These are phyloP conservation scores for Loris lydekkerianus DNA, from an alignment of 2,797 vertebrate species.

Conservation along the genomic window DNA sequence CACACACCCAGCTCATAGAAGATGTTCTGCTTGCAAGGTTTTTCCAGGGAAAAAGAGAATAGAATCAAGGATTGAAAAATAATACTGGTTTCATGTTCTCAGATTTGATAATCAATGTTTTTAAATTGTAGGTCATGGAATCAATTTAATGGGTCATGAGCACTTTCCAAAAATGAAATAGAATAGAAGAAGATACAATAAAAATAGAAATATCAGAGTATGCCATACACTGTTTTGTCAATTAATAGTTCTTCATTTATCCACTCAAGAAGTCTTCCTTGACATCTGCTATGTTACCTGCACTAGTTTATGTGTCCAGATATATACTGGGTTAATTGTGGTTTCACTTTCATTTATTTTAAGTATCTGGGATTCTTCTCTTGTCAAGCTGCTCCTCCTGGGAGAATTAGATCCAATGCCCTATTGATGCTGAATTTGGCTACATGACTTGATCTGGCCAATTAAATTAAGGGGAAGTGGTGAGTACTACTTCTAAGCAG, in stretches of 20 bases:
- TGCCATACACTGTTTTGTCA: neutral
- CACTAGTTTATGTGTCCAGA: neutral
- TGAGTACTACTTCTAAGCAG: neutral
- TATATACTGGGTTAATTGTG: neutral
- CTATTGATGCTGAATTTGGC: neutral
- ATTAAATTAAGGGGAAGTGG: neutral
- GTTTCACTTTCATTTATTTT: neutral
- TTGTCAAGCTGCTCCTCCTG: neutral
- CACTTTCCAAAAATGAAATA: neutral
- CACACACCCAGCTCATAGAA: neutral
- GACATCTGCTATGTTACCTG: neutral
- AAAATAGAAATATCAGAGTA: neutral
- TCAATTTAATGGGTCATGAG: neutral
- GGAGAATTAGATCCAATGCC: neutral
- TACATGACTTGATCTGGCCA: neutral
- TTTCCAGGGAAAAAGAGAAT: neutral
- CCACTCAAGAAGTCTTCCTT: neutral
- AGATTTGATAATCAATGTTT: neutral
- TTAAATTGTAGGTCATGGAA: neutral
- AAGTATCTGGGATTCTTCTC: constrained; percentile 1
- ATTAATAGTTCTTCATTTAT: neutral
- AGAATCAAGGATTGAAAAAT: constrained; percentile 52
- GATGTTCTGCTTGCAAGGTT: neutral
- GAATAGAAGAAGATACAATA: neutral
- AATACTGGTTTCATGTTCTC: neutral